phyloP scores from a whole-genome alignment of 2,888 invertebrate species.

The Phorcus lineatus region DNA sequence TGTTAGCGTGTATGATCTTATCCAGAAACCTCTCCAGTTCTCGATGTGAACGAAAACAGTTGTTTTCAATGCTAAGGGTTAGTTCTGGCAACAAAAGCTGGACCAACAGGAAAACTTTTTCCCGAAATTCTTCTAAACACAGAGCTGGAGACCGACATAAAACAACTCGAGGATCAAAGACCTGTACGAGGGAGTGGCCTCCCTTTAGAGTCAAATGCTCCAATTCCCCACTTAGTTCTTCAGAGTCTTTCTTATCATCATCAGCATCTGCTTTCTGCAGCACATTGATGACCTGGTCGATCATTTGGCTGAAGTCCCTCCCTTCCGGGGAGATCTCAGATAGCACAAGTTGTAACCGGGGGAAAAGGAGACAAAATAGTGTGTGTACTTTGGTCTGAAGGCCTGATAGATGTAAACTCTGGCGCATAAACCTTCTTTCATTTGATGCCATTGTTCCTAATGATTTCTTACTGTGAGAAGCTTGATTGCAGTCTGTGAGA shows the following conservation, averaged over 20 bases:
- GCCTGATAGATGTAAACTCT: conserved; percentile 18
- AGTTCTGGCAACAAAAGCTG: conserved; percentile 37
- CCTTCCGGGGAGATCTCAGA: conserved; percentile 27
- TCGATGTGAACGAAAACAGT: conserved; percentile 23
- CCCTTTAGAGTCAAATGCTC: conserved; percentile 14
- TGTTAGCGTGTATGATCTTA: conserved; percentile 30
- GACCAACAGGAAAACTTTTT: conserved; percentile 30
- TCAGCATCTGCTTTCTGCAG: conserved; percentile 28
- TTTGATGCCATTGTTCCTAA: background rate
- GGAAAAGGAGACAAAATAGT: conserved; percentile 31
- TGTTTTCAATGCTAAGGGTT: conserved; percentile 28
- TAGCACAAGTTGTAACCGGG: conserved; percentile 27
- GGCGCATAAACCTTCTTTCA: conserved; percentile 15
- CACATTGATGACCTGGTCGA: conserved; percentile 29
- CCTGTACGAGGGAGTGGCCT: background rate
- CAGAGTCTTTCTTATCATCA: conserved; percentile 26
- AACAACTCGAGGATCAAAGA: conserved; percentile 30
- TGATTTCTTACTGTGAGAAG: background rate
- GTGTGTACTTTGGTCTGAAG: conserved; percentile 30
- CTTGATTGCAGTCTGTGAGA: background rate
- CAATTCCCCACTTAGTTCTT: conserved; percentile 19
- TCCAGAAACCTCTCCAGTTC: conserved; percentile 36
- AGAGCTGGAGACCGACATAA: conserved; percentile 34
- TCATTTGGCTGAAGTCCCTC: background rate
- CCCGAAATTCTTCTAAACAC: conserved; percentile 29